Conservation (phyloP, 2,113 vertebrate species). For the Acinonyx jubatus region DNA sequence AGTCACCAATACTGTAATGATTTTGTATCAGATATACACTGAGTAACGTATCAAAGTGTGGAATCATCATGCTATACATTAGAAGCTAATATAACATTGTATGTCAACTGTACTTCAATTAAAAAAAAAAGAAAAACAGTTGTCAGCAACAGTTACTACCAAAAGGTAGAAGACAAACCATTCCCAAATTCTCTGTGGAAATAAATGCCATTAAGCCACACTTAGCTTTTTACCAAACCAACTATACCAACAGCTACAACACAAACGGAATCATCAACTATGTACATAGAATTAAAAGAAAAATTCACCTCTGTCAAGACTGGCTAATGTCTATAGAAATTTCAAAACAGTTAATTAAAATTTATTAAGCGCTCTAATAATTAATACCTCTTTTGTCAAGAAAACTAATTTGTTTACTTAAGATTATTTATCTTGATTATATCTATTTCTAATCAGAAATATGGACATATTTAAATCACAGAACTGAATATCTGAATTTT, state of each 20-base stretch:
- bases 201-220: not conserved
- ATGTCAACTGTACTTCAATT: not conserved
- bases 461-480: not conserved
- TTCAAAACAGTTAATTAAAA: not conserved
- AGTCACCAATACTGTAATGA: not conserved
- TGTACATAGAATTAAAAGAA: not conserved
- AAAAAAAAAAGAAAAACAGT: not conserved
- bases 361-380: not conserved
- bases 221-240: not conserved
- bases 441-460: constrained; percentile 16
- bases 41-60: not conserved
- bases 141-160: not conserved
- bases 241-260: not conserved
- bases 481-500: not conserved
- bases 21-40: not conserved
- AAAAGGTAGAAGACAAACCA: not conserved
- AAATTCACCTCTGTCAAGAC: not conserved
- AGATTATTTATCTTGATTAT: constrained; percentile 19
- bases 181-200: not conserved
- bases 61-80: not conserved
- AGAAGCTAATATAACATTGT: not conserved
- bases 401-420: constrained; percentile 43
- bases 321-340: not conserved
- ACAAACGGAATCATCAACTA: not conserved
- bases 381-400: not conserved